Conservation (phyloP, 2,888 invertebrate species). For the Melanargia galathea region DNA sequence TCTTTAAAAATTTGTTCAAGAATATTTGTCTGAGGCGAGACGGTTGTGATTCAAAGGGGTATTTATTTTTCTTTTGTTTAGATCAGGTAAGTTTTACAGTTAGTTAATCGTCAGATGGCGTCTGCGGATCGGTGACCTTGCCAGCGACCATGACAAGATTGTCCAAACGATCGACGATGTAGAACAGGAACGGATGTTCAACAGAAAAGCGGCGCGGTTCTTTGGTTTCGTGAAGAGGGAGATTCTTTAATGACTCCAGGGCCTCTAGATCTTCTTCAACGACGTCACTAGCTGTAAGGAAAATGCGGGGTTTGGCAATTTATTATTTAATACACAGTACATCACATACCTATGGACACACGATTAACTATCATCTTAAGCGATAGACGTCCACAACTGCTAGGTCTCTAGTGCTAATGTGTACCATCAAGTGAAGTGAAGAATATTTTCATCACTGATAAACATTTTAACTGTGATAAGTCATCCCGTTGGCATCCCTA, state of each 20-base stretch:
- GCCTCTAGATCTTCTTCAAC: constrained; percentile 23
- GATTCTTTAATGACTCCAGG: constrained; percentile 19
- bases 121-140: constrained; percentile 79
- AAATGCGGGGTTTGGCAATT: constrained; percentile 32
- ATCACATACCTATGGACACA: too few species aligned
- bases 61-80: background rate
- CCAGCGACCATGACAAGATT: constrained; percentile 83
- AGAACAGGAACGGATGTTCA: constrained; percentile 85
- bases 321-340: background rate
- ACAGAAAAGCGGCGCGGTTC: constrained; percentile 69
- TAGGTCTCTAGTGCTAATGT: too few species aligned
- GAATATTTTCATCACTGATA: too few species aligned
- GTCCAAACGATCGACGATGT: constrained; percentile 81
- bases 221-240: constrained; percentile 49
- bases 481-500: too few species aligned
- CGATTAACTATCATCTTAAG: too few species aligned
- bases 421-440: too few species aligned
- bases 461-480: too few species aligned
- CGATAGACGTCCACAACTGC: too few species aligned
- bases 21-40: background rate
- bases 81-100: constrained; percentile 20
- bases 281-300: constrained; percentile 40
- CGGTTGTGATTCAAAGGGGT: background rate
- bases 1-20: background rate
- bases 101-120: constrained; percentile 58